Conservation (phyloP, 2,888 invertebrate genomes). For the Anaspis maculata region DNA sequence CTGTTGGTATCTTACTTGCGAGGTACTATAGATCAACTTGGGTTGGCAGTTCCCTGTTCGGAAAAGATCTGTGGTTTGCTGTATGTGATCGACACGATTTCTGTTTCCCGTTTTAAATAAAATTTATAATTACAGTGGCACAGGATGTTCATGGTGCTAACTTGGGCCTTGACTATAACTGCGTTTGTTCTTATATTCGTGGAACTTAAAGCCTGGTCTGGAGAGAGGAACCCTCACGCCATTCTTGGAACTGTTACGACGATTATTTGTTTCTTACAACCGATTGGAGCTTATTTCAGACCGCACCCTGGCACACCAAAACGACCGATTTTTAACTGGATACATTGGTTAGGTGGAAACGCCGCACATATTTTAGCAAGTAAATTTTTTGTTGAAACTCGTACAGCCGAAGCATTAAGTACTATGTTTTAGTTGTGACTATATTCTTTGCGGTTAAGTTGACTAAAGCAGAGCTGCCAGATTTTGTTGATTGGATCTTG, state of each 20-base stretch:
- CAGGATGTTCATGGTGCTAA: constrained; percentile 72
- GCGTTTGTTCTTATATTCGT: constrained; percentile 78
- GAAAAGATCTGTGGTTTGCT: constrained; percentile 90
- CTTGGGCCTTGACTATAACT: constrained; percentile 69
- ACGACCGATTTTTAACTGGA: constrained; percentile 83
- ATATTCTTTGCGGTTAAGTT: constrained; percentile 88
- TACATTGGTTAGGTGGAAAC: constrained; percentile 85
- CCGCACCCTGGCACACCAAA: constrained; percentile 75
- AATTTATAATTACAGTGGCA: constrained; percentile 58
- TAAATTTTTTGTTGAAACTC: too few relatives aligned
- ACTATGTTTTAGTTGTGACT: constrained; percentile 66
- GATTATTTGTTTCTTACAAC: constrained; percentile 74
- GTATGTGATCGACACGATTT: constrained; percentile 52
- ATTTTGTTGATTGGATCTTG: constrained; percentile 81
- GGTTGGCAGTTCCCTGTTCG: constrained; percentile 71
- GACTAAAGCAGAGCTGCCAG: constrained; percentile 76
- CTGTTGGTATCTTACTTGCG: constrained; percentile 77
- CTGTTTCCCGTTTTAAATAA: background rate
- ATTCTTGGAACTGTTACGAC: constrained; percentile 74
- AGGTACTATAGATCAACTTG: constrained; percentile 86
- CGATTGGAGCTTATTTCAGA: constrained; percentile 77
- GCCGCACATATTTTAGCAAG: constrained; percentile 79
- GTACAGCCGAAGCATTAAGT: constrained; percentile 2
- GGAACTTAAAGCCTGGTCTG: constrained; percentile 68
- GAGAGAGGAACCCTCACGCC: constrained; percentile 71